Conservation (phyloP, 2,113 vertebrate species). For the Paedocypris sp. region DNA sequence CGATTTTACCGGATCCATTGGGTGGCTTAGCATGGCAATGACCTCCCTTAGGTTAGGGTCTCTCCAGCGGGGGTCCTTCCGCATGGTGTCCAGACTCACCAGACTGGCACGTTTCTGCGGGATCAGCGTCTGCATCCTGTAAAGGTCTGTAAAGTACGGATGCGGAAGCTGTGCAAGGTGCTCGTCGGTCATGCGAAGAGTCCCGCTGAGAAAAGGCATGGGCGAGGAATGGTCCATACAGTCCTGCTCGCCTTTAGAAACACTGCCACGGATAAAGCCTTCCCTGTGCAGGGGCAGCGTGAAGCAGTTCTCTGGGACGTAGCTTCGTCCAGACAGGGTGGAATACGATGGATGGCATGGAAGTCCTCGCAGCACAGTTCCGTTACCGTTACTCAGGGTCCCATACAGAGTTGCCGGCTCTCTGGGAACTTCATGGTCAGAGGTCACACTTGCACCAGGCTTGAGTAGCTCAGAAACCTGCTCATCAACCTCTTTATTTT, state of each 20-base stretch:
- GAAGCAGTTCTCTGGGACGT: constrained; percentile 57
- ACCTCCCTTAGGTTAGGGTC: constrained; percentile 90
- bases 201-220: constrained; percentile 48
- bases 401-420: constrained; percentile 2
- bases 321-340: constrained; percentile 50
- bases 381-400: constrained; percentile 8
- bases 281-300: constrained; percentile 62
- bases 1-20: constrained; percentile 89
- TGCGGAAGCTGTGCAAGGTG: constrained; percentile 71
- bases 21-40: constrained; percentile 89
- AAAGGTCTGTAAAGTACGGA: constrained; percentile 71
- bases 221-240: constrained; percentile 43
- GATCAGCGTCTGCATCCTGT: constrained; percentile 73
- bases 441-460: background rate
- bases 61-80: constrained; percentile 87
- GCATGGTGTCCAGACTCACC: constrained; percentile 85
- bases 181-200: constrained; percentile 62
- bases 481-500: constrained; percentile 9
- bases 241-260: constrained; percentile 40
- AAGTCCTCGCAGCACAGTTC: constrained; percentile 16
- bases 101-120: constrained; percentile 87
- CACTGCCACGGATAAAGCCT: constrained; percentile 43
- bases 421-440: constrained; percentile 2
- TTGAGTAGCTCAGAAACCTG: background rate
- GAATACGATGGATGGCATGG: constrained; percentile 44